Conservation (phyloP, 2,113 vertebrate genomes). For the Mormyrus lacerda region DNA sequence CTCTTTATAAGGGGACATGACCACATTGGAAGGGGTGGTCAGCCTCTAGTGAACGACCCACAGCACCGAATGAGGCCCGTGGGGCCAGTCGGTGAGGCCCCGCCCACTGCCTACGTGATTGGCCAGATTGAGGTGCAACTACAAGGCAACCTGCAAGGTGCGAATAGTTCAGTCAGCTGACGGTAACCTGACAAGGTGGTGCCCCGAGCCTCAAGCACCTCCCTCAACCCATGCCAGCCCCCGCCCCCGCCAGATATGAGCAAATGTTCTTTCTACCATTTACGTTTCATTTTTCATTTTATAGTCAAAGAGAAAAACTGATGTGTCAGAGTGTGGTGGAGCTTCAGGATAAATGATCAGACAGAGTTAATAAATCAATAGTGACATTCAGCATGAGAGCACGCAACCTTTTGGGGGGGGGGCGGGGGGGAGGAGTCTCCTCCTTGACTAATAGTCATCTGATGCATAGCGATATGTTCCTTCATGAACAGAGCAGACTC, state of each 20-base stretch:
- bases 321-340: background rate
- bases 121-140: background rate
- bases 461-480: background rate
- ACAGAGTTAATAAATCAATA: background rate
- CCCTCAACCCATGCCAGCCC: background rate
- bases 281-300: background rate
- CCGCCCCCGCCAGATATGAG: background rate
- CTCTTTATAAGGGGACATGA: background rate
- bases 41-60: no score
- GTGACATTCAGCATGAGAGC: background rate
- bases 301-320: background rate
- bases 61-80: background rate
- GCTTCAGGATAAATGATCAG: background rate
- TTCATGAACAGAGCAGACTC: background rate
- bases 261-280: background rate
- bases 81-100: background rate
- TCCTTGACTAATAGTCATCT: background rate
- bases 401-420: background rate
- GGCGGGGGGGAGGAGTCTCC: background rate
- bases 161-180: background rate
- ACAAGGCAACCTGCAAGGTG: background rate
- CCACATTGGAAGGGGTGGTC: background rate
- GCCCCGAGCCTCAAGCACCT: background rate
- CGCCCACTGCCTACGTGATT: background rate
- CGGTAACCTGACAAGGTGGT: background rate